Evolutionary conservation across 2,113 vertebrate genomes (phyloP), one percentile per base, ranked within the genome.

Genomic region (Sinocyclocheilus grahami): DNA sequence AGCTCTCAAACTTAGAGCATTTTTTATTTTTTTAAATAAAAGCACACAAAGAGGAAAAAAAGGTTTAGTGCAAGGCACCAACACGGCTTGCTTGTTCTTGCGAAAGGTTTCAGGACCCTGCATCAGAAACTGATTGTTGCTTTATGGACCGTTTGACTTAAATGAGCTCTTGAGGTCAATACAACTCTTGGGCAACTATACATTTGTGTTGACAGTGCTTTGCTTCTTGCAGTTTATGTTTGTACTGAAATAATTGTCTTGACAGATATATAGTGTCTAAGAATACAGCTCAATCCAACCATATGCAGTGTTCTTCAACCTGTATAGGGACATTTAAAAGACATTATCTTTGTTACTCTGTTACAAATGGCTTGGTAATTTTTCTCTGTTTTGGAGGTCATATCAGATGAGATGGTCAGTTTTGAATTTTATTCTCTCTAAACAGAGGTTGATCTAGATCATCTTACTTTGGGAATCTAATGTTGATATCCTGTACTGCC

Each of bases 1-100:
- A 96, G 88, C 95, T 96, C 95, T 96, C 92, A 93, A 94, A 77
- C 95, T 93, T 95, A 96, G 95, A 97, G 95, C 95, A 89, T 94
- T 96, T 96, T 95, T 90, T 91, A 91, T 92, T 93, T 95, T 96
- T 96, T 96, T 97, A 96, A 96, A 96, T 95, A 96, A 96, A 95
- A 78, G 22, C 86, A 77, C 46, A 48, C 2, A 2, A 74, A 37
- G 27, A 83, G 78, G 63, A 78, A 37, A 76, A 82, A 89, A 93
- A 90, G 89, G 87, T 75, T 95, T 94, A 86, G 94, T 90, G 90
- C 92, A 93, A 91, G 95, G 93, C 92, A 95, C 93, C 92, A 92
- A 93, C 85, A 90, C 90, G 9, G 33, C 48, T 46, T 78, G 91
- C 72, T 89, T 94, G 93, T 84, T 76, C 69, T 84, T 76, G 91